These are phyloP conservation scores for Caerostris darwini DNA, from an alignment of 1,140 invertebrate genomes.

Conservation along the genomic window DNA sequence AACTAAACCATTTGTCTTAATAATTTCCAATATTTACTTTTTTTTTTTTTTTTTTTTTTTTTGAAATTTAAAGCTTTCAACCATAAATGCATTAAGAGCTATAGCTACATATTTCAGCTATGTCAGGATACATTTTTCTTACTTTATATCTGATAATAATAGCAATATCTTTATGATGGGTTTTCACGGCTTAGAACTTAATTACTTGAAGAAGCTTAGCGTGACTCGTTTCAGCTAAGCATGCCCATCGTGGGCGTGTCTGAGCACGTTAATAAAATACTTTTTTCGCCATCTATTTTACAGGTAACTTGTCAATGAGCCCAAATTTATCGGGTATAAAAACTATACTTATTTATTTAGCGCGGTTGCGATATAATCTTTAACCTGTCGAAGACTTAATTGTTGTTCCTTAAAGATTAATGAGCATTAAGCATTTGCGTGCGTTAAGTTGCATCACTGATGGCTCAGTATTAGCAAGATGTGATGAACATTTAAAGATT, in stretches of 20 bases:
- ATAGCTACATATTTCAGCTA: no score
- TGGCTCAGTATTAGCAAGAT: neutral
- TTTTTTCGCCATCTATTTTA: neutral
- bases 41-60: no score
- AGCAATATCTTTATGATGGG: no score
- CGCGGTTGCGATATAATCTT: constrained; percentile 53
- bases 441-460: neutral
- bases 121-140: no score
- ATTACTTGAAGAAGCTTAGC: constrained; percentile 27
- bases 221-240: neutral
- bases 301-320: constrained; percentile 42
- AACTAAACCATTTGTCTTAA: no score
- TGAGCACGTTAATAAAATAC: constrained; percentile 12
- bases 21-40: no score
- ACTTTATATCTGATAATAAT: no score
- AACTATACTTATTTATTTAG: constrained; percentile 61
- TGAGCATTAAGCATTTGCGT: neutral
- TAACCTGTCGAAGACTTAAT: constrained; percentile 50
- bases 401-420: neutral
- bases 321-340: constrained; percentile 25
- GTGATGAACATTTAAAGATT: neutral
- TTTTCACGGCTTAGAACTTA: constrained; percentile 3
- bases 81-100: no score
- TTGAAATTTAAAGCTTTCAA: no score
- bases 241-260: constrained; percentile 44